These are phyloP conservation scores for Lophochroa leadbeateri DNA, from an alignment of 2,113 vertebrate species.

Conservation along the genomic window DNA sequence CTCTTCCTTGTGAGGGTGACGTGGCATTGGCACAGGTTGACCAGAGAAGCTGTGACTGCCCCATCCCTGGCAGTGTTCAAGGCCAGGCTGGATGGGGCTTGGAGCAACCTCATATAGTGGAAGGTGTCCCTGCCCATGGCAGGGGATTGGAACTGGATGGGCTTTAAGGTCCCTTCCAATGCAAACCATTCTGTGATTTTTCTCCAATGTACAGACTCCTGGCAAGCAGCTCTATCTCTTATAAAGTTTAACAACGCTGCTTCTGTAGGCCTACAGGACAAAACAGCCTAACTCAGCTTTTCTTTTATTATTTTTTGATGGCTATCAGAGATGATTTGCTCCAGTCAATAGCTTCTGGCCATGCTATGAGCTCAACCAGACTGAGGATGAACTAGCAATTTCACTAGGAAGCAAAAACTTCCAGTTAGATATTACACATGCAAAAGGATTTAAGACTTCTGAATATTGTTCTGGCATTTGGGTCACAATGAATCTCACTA, in stretches of 20 bases:
- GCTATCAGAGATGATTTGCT: background rate
- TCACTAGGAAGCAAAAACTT: background rate
- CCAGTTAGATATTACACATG: background rate
- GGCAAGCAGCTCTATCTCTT: background rate
- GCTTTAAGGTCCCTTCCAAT: background rate
- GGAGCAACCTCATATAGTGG: background rate
- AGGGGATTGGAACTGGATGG: background rate
- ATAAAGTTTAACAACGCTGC: background rate
- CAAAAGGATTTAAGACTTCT: background rate
- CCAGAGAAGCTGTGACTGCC: background rate
- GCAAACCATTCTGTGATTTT: background rate
- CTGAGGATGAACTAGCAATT: background rate
- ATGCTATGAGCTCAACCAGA: background rate
- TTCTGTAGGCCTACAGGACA: background rate
- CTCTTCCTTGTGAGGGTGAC: background rate
- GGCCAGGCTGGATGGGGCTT: background rate
- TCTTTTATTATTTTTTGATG: background rate
- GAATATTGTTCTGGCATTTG: background rate
- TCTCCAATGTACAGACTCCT: fast-evolving
- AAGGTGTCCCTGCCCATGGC: background rate
- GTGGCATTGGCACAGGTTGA: background rate
- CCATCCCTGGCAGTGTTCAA: background rate
- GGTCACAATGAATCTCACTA: background rate
- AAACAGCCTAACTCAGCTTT: background rate
- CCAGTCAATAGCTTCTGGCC: background rate